phyloP scores from a whole-genome alignment of 1,140 invertebrate genomes.

The Uloborus diversus region DNA sequence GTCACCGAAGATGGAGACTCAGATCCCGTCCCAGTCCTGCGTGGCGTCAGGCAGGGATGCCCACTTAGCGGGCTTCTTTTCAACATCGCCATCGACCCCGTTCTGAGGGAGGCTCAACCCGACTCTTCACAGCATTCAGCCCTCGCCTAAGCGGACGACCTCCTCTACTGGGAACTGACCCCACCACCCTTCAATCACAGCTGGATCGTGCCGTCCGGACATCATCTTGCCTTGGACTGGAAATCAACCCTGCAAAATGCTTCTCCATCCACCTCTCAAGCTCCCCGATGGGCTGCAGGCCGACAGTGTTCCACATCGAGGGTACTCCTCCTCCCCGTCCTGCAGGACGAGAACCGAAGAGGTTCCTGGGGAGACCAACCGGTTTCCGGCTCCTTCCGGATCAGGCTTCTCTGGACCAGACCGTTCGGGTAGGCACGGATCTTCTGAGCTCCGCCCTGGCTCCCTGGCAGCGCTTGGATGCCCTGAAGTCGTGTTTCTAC shows the following conservation, averaged over 20 bases:
- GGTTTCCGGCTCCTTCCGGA: neutral
- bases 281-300: neutral
- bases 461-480: neutral
- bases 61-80: conserved; percentile 65
- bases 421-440: too few relatives aligned
- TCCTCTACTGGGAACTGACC: neutral
- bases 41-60: conserved; percentile 63
- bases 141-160: conserved; percentile 4
- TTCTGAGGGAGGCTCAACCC: neutral
- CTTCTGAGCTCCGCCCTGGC: neutral
- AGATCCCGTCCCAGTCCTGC: neutral
- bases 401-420: too few relatives aligned
- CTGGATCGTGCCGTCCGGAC: neutral
- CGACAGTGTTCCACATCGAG: neutral
- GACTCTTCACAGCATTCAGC: too few relatives aligned
- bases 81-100: conserved; percentile 60
- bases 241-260: neutral
- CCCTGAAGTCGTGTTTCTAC: neutral
- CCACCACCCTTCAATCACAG: neutral
- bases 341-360: neutral
- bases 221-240: neutral
- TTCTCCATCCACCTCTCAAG: neutral
- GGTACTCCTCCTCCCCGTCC: neutral
- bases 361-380: neutral
- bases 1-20: neutral